Evolutionary conservation across 2,797 vertebrate genomes (phyloP).

Genomic region (Toxotes lorentzi): DNA sequence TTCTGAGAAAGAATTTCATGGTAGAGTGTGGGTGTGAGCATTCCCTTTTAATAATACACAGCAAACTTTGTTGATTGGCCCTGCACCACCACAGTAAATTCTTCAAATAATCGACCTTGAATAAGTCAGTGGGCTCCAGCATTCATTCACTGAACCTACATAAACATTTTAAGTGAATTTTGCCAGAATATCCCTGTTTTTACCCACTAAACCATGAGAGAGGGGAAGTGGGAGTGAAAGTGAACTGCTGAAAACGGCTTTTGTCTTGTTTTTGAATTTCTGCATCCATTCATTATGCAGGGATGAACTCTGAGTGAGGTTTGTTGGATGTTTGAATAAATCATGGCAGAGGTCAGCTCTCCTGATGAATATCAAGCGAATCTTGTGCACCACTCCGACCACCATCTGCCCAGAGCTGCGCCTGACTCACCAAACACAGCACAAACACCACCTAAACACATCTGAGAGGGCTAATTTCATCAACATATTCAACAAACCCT

Average conservation of each 20-base stretch:
- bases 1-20: conserved; percentile 21
- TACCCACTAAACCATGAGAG: background rate
- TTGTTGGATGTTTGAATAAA: conserved; percentile 60
- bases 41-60: conserved; percentile 38
- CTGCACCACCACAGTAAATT: background rate
- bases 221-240: conserved; percentile 1
- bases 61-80: conserved; percentile 32
- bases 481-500: conserved; percentile 85
- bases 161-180: background rate
- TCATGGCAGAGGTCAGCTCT: conserved; percentile 73
- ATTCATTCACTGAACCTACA: background rate
- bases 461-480: conserved; percentile 85
- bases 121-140: background rate
- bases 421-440: conserved; percentile 71
- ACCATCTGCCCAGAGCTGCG: conserved; percentile 82
- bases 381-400: conserved; percentile 70
- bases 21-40: conserved; percentile 11
- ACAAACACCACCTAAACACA: conserved; percentile 73
- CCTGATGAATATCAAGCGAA: conserved; percentile 86
- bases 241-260: conserved; percentile 46
- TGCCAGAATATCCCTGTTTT: conserved; percentile 27
- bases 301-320: conserved; percentile 64
- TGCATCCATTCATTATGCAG: conserved; percentile 80
- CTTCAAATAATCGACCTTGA: conserved; percentile 22
- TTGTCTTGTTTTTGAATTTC: conserved; percentile 72